A percentile compares a stretch with the other conserved stretches of the same genome.
phyloP scores from a whole-genome alignment of 2,797 vertebrate genomes.

The Forpus xanthops region DNA sequence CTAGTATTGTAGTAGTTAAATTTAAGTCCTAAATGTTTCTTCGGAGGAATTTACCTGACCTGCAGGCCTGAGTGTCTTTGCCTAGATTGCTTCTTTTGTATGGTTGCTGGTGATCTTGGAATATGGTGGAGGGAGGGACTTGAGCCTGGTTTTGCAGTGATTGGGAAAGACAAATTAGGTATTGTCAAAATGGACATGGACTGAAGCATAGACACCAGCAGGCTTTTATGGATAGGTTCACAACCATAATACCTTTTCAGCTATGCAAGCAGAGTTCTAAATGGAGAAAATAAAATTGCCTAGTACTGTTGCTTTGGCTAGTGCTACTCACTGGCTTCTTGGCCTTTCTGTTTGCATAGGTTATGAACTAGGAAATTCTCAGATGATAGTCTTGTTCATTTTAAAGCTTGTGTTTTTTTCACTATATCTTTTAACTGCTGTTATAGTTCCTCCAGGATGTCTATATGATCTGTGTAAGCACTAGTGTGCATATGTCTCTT shows the following conservation, averaged over 20 bases:
- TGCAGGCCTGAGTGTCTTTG: background rate
- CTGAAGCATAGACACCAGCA: background rate
- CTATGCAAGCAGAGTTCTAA: background rate
- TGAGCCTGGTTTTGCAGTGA: background rate
- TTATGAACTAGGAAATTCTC: background rate
- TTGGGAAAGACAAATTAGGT: background rate
- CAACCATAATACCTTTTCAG: background rate
- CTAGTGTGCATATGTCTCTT: background rate
- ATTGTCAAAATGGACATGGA: background rate
- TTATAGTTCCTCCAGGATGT: background rate
- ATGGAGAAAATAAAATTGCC: background rate
- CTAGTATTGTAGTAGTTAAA: background rate
- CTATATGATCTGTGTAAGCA: background rate
- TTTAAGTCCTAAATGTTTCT: background rate
- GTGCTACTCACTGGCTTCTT: background rate
- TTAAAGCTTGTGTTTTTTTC: background rate
- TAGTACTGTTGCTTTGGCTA: background rate
- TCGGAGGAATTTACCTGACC: background rate
- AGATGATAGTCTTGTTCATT: background rate
- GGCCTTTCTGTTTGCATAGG: background rate
- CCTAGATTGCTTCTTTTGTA: background rate
- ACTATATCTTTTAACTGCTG: background rate
- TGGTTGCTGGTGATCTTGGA: background rate
- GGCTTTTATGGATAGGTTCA: background rate
- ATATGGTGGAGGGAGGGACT: background rate